These are phyloP conservation scores for Platycnemis pennipes DNA, from an alignment of 2,888 invertebrate genomes.

Conservation along the genomic window DNA sequence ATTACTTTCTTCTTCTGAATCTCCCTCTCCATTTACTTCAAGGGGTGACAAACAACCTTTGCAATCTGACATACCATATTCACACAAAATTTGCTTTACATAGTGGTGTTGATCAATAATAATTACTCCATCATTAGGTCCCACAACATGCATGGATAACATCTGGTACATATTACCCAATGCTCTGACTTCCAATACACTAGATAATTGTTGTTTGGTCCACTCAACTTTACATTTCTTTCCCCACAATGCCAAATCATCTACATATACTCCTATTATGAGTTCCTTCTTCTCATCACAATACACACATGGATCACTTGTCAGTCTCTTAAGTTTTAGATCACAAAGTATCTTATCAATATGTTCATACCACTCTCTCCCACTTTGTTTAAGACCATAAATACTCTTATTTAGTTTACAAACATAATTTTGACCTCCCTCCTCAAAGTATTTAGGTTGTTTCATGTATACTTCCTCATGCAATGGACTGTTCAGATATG, in stretches of 20 bases:
- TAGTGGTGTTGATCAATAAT: background rate
- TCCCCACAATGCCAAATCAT: background rate
- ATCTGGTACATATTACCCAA: background rate
- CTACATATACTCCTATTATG: background rate
- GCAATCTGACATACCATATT: background rate
- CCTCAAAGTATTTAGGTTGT: too few relatives aligned
- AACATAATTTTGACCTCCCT: background rate
- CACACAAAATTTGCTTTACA: background rate
- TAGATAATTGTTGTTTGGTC: background rate
- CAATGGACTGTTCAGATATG: background rate
- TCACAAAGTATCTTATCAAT: too few relatives aligned
- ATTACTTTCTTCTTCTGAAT: background rate
- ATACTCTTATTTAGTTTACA: background rate
- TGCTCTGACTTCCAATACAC: background rate
- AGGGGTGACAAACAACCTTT: background rate
- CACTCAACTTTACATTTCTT: background rate
- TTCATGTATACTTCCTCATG: too few relatives aligned
- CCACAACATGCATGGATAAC: background rate
- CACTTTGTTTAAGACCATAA: background rate
- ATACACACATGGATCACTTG: background rate
- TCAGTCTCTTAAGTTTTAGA: background rate
- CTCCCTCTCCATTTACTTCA: background rate
- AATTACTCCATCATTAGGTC: background rate
- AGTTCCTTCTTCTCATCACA: background rate
- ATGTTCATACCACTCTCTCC: background rate